Base-by-base conservation (phyloP, 2,113 vertebrate species). In the Corythoichthys intestinalis region DNA sequence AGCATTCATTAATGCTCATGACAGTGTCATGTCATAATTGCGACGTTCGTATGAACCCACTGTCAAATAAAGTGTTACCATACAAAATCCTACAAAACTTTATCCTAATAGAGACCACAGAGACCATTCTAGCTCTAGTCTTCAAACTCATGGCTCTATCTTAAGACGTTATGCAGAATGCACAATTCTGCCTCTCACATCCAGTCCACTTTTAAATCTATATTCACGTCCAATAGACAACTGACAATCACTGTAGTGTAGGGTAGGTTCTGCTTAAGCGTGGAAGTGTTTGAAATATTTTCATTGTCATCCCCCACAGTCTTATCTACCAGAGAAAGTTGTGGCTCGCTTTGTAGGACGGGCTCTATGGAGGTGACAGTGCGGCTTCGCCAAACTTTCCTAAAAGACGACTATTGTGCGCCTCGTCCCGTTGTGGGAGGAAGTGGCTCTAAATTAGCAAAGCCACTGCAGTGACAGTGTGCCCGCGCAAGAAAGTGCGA, bases 401-500 rank as follows among this genome's bases (percentile, higher is more conserved):
- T 75, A 53, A 66, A 78, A 83, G 78, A 78, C 76, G 60, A 61
- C 75, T 62, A 69, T 52, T 72, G 58, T 76, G 70, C 44, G 68
- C 49, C 52, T 77, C 64, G 73, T 68, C 44, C 66, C 44, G 71
- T 52, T 47, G 65, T 71, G 54, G 69, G 76, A 70, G 66, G 78
- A 67, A 57, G 71, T 59, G 72, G 77, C 53, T 81, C 68, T 80
- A 77, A 83, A 86, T 88, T 73, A 77, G 62, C 73, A 60, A 57
- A 67, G 68, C 77, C 76, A 76, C 78, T 73, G 74, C 74, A 66
- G 53, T 2, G 52, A 62, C 47, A 68, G 71, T 77, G 74, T 58
- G 64, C 59, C 62, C 73, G 71, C 62, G 63, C 60, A 65, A 71
- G 73, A 65, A 74, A 65, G 74, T 78, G 71, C 70, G 72, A 58